A percentile compares a stretch with the other conserved stretches of the same genome.
These are phyloP conservation scores for Taeniopygia guttata DNA, from an alignment of 2,797 vertebrate genomes.

Conservation along the genomic window DNA sequence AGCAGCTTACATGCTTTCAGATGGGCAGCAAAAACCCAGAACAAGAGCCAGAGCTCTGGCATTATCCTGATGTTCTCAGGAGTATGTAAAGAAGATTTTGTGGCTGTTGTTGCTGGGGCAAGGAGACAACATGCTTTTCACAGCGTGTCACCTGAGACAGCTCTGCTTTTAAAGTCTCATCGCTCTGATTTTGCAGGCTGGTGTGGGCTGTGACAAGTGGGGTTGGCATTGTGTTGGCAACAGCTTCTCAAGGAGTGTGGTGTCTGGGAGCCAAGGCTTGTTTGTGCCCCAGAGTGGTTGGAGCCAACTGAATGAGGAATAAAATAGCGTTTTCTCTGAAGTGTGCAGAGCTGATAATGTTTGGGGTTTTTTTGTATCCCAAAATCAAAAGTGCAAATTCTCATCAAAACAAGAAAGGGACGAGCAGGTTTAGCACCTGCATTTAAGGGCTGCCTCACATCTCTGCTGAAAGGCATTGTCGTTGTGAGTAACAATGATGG, in stretches of 20 bases:
- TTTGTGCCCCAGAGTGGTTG: not conserved
- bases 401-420: not conserved
- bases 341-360: not conserved
- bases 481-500: not conserved
- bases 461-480: not conserved
- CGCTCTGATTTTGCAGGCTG: not conserved
- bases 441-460: not conserved
- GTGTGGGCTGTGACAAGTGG: not conserved
- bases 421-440: not conserved
- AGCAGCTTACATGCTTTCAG: fast-evolving
- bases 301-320: not conserved
- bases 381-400: not conserved
- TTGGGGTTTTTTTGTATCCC: not conserved
- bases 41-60: not conserved
- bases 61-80: not conserved
- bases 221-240: not conserved
- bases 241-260: fast-evolving
- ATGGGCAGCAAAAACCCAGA: not conserved
- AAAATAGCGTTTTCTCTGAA: not conserved
- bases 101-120: not conserved
- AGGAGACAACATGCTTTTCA: not conserved
- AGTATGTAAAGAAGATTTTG: not conserved
- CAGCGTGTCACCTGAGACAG: not conserved
- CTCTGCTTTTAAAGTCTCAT: not conserved
- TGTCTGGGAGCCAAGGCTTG: not conserved